A percentile compares a stretch with the other conserved stretches of the same genome.
Conservation (phyloP, 2,797 vertebrate genomes). For the Nannoperca obscura region DNA sequence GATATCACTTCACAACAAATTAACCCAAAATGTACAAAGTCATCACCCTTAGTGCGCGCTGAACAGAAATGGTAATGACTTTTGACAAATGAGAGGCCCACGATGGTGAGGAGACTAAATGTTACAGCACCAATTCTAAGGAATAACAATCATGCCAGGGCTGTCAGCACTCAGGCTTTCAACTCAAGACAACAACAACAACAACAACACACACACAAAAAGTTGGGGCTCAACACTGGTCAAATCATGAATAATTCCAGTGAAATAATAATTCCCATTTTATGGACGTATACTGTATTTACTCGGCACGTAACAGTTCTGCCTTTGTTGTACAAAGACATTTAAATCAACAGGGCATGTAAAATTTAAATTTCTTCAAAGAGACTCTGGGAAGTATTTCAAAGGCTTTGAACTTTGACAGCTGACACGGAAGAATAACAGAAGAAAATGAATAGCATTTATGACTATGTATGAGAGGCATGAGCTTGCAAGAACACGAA, state of each 20-base stretch:
- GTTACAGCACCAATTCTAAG: slow-evolving; percentile 36
- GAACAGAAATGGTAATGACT: slow-evolving; percentile 12
- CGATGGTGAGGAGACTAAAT: slow-evolving; percentile 18
- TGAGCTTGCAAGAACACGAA: slow-evolving; percentile 58
- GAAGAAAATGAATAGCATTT: slow-evolving; percentile 68
- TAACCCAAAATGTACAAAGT: slow-evolving; percentile 28
- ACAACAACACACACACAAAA: not conserved
- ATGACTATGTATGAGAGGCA: slow-evolving; percentile 80
- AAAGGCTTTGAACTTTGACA: slow-evolving; percentile 85
- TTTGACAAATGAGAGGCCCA: slow-evolving; percentile 39
- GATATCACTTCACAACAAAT: slow-evolving; percentile 35
- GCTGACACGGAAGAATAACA: slow-evolving; percentile 78
- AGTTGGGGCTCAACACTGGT: slow-evolving; percentile 44
- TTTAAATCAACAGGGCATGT: slow-evolving; percentile 79
- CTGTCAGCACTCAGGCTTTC: slow-evolving; percentile 56
- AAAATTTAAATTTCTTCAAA: slow-evolving; percentile 84
- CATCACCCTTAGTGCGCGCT: not conserved
- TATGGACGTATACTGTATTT: slow-evolving; percentile 58
- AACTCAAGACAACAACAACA: slow-evolving; percentile 43
- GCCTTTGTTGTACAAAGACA: slow-evolving; percentile 78
- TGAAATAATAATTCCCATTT: slow-evolving; percentile 51
- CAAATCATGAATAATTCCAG: slow-evolving; percentile 70
- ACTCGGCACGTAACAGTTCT: slow-evolving; percentile 47
- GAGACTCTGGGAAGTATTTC: slow-evolving; percentile 76
- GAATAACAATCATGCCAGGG: slow-evolving; percentile 53